These are phyloP conservation scores for Leptarthrus brevirostris DNA, from an alignment of 2,888 invertebrate species.

Conservation along the genomic window DNA sequence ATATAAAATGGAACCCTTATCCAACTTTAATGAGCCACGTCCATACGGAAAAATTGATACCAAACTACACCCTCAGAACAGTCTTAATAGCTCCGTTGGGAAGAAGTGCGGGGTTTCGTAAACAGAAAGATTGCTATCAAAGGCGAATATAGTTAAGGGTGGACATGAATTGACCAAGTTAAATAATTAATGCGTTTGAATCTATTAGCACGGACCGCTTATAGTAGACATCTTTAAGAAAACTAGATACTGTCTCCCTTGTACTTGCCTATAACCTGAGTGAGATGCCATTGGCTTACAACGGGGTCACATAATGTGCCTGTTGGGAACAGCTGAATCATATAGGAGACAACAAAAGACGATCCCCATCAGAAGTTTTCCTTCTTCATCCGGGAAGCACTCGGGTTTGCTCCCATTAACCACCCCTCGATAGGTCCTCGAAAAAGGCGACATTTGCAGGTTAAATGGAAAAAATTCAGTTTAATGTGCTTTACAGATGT, in stretches of 20 bases:
- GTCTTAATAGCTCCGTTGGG: background rate
- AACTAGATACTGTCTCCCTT: too few species aligned
- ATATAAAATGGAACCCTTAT: constrained; percentile 9
- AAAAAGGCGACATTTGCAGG: constrained; percentile 42
- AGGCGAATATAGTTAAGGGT: constrained; percentile 31
- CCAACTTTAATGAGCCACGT: constrained; percentile 40
- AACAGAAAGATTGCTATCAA: constrained; percentile 18
- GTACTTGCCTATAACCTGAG: background rate
- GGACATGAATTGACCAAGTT: constrained; percentile 39
- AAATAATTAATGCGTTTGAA: constrained; percentile 43
- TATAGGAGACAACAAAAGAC: constrained; percentile 15
- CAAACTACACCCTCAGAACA: background rate
- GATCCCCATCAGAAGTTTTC: background rate
- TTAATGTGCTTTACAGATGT: constrained; percentile 41
- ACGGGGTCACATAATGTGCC: constrained; percentile 29
- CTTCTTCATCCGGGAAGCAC: background rate
- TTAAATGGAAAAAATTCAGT: constrained; percentile 45
- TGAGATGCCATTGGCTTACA: constrained; percentile 18
- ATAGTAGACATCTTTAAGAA: background rate
- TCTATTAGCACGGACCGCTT: constrained; percentile 12
- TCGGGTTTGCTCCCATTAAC: constrained; percentile 9
- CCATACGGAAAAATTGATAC: constrained; percentile 37
- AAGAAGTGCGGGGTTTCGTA: background rate
- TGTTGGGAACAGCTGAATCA: constrained; percentile 34
- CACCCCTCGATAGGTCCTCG: constrained; percentile 15